These are phyloP conservation scores for Telenomus remus DNA, from an alignment of 1,140 invertebrate genomes.

Conservation along the genomic window DNA sequence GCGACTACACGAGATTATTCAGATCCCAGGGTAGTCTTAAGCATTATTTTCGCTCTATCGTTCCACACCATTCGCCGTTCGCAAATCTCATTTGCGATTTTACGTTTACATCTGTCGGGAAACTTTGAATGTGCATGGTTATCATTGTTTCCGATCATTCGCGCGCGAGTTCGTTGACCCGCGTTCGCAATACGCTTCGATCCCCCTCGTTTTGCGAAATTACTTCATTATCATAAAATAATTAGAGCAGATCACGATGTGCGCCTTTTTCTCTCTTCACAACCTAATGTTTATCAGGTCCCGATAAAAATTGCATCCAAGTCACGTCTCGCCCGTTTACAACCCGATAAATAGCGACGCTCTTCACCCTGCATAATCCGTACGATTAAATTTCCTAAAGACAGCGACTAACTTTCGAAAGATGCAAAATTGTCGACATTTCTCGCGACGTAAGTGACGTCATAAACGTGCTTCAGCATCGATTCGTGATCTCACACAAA, in stretches of 20 bases:
- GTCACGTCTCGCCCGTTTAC: slow-evolving; percentile 1
- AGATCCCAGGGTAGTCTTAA: slow-evolving; percentile 55
- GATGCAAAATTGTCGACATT: no score
- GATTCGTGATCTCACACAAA: no score
- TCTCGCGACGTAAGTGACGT: no score
- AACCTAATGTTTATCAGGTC: not conserved
- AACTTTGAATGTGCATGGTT: slow-evolving; percentile 16
- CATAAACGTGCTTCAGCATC: no score
- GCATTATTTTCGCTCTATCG: slow-evolving; percentile 59
- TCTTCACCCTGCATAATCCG: no score
- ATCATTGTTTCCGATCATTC: slow-evolving; percentile 46
- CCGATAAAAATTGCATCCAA: not conserved
- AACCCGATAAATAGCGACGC: not conserved
- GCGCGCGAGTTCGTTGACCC: slow-evolving; percentile 19
- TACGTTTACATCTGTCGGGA: slow-evolving; percentile 46
- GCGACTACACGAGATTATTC: slow-evolving; percentile 59
- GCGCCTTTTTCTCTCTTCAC: no score
- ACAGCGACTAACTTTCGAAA: no score
- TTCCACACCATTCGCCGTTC: slow-evolving; percentile 49
- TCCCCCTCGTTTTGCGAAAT: no score
- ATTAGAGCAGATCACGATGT: no score
- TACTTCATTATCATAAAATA: no score
- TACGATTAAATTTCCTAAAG: no score
- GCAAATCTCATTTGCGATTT: slow-evolving; percentile 62
- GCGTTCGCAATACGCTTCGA: not conserved